These are phyloP conservation scores for Penaeus monodon DNA, from an alignment of 2,888 invertebrate species.

Conservation along the genomic window DNA sequence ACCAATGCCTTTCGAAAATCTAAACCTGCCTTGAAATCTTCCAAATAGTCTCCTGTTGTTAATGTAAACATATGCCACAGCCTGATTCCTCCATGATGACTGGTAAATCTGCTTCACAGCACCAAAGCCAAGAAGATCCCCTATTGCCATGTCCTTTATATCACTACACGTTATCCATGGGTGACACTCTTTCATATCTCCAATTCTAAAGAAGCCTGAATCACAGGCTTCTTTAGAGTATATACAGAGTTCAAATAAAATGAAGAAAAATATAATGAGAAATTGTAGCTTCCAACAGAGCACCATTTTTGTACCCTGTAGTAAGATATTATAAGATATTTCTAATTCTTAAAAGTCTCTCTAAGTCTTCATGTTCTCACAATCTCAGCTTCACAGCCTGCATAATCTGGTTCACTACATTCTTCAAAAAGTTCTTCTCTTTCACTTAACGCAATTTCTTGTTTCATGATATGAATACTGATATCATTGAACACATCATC, in stretches of 20 bases:
- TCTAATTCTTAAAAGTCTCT: background rate
- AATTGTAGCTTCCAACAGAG: too few species aligned
- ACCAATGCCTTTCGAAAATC: constrained; percentile 68
- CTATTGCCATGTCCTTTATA: constrained; percentile 65
- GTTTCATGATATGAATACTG: constrained; percentile 80
- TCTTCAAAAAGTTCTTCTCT: constrained; percentile 8
- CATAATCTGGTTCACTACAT: constrained; percentile 34
- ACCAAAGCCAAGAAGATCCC: constrained; percentile 67
- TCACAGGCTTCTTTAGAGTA: constrained; percentile 15
- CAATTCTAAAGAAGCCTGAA: constrained; percentile 43
- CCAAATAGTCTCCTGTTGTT: constrained; percentile 67
- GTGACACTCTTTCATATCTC: constrained; percentile 66
- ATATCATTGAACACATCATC: constrained; percentile 84
- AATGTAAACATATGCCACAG: constrained; percentile 69
- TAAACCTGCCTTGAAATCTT: constrained; percentile 71
- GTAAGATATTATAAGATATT: background rate
- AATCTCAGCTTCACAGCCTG: constrained; percentile 31
- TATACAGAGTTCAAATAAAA: background rate
- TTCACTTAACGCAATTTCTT: background rate
- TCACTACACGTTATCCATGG: constrained; percentile 68
- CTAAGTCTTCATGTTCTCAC: background rate
- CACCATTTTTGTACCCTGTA: background rate
- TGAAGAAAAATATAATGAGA: background rate
- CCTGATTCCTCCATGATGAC: constrained; percentile 69
- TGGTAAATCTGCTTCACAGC: constrained; percentile 69